Evolutionary conservation across 1,140 invertebrate species (phyloP).

Genomic region (Drosophila ercepeae): DNA sequence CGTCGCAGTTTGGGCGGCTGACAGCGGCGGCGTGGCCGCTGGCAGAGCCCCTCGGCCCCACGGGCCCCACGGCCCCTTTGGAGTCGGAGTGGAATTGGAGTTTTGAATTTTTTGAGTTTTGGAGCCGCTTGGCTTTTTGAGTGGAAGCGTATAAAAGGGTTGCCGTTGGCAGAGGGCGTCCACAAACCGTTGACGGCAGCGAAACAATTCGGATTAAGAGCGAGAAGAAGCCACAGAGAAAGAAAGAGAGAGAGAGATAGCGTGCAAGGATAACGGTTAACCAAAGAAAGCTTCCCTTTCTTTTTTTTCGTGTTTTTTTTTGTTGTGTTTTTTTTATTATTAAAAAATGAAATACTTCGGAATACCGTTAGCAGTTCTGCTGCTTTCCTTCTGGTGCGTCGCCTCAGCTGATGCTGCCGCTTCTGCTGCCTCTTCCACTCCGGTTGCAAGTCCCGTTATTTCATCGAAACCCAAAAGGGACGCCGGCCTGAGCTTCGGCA

Average conservation of each 20-base stretch:
- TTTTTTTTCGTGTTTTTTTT: slow-evolving; percentile 10
- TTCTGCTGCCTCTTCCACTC: background rate
- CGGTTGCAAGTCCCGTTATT: background rate
- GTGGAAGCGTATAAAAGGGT: slow-evolving; percentile 73
- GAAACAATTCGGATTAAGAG: slow-evolving; percentile 13
- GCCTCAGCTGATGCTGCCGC: background rate
- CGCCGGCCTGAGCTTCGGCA: slow-evolving; percentile 12
- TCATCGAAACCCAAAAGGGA: slow-evolving; percentile 13
- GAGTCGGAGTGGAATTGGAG: slow-evolving; percentile 22
- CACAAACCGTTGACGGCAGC: slow-evolving; percentile 55
- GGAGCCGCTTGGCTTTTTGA: slow-evolving; percentile 15
- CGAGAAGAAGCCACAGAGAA: slow-evolving; percentile 2
- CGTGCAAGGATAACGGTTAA: slow-evolving; percentile 27
- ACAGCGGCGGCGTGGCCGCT: background rate
- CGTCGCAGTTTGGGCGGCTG: background rate
- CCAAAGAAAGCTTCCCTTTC: background rate
- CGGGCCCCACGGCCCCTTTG: background rate
- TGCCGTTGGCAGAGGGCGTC: slow-evolving; percentile 64
- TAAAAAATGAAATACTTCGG: slow-evolving; percentile 18
- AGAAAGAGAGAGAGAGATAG: background rate
- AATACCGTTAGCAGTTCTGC: slow-evolving; percentile 19
- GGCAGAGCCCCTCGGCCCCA: background rate
- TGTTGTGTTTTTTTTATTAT: slow-evolving; percentile 3
- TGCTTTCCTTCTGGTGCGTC: background rate
- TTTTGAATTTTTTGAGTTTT: slow-evolving; percentile 19